Conservation (phyloP, 2,113 vertebrate genomes). For the Bubalus kerabau region DNA sequence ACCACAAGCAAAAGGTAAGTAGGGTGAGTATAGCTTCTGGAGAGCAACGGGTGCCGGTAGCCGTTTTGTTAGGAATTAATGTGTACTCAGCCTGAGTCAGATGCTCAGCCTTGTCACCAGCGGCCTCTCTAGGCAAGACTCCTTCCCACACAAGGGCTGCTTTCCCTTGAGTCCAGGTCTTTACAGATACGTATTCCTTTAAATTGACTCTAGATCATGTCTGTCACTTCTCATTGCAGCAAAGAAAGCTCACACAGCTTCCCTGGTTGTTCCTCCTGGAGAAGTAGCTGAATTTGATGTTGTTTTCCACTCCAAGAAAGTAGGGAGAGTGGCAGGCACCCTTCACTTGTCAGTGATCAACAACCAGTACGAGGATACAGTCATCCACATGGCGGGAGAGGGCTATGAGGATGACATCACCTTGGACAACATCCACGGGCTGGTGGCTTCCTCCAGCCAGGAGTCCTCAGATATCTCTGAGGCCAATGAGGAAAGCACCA, state of each 20-base stretch:
- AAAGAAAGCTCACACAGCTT: slow-evolving; percentile 74
- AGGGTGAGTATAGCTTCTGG: background rate
- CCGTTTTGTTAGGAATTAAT: background rate
- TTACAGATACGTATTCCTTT: background rate
- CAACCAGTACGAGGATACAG: slow-evolving; percentile 81
- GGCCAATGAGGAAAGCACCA: background rate
- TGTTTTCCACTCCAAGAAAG: slow-evolving; percentile 79
- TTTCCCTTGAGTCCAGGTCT: background rate
- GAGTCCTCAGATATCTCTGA: background rate
- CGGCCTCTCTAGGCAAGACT: background rate
- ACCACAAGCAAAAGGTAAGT: slow-evolving; percentile 43
- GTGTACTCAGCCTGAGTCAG: background rate
- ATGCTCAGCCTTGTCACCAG: background rate
- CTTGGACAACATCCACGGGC: slow-evolving; percentile 83
- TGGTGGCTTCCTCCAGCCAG: background rate
- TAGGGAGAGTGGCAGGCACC: slow-evolving; percentile 73
- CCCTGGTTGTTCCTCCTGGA: slow-evolving; percentile 74
- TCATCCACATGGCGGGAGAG: slow-evolving; percentile 83
- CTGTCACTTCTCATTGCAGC: slow-evolving; percentile 69
- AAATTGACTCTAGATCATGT: background rate
- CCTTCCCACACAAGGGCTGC: background rate
- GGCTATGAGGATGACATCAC: slow-evolving; percentile 86
- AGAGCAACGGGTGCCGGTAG: background rate
- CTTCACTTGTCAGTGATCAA: slow-evolving; percentile 82
- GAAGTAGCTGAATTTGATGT: slow-evolving; percentile 83